phyloP scores from a whole-genome alignment of 2,888 invertebrate genomes.

The Conistra vaccinii region DNA sequence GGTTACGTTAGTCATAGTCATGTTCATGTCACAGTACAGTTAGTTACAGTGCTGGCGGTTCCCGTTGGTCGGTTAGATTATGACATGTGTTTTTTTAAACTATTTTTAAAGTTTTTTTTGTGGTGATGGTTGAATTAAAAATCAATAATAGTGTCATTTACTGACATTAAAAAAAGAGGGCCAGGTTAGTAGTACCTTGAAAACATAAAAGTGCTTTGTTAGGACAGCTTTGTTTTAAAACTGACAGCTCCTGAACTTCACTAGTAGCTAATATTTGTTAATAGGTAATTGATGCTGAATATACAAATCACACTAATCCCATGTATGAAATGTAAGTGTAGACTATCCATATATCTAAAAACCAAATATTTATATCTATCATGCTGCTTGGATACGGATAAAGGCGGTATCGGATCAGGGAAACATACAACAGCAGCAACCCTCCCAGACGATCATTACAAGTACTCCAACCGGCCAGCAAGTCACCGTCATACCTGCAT shows the following conservation, averaged over 20 bases:
- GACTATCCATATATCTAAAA: background rate
- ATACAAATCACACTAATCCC: background rate
- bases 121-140: background rate
- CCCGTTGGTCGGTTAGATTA: background rate
- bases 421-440: constrained; percentile 80
- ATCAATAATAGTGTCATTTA: background rate
- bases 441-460: constrained; percentile 92
- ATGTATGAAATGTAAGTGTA: background rate
- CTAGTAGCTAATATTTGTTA: background rate
- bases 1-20: too few species aligned
- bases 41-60: background rate
- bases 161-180: background rate
- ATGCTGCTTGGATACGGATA: constrained; percentile 77
- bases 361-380: constrained; percentile 64
- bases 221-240: background rate
- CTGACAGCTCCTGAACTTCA: too few species aligned
- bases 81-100: background rate
- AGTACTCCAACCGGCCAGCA: constrained; percentile 95
- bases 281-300: constrained; percentile 12
- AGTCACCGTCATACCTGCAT: constrained; percentile 94
- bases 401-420: constrained; percentile 87
- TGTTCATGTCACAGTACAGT: background rate
- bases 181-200: background rate
- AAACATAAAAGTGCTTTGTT: background rate
- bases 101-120: background rate